These are phyloP conservation scores for Spea bombifrons DNA, from an alignment of 2,113 vertebrate genomes.

Conservation along the genomic window DNA sequence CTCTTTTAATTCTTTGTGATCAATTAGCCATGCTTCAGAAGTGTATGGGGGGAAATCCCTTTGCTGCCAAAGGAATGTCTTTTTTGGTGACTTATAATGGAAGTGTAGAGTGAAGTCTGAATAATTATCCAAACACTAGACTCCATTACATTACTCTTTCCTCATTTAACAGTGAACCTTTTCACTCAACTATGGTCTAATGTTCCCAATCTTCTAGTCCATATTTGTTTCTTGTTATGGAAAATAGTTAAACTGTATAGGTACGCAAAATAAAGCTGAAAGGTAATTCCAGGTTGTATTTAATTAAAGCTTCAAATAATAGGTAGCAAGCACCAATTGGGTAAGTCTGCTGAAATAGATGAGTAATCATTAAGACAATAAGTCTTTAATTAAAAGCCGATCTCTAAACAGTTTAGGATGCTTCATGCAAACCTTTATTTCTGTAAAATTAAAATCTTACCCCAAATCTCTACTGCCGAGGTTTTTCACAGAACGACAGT, in stretches of 20 bases:
- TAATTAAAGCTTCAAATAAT: conserved; percentile 12
- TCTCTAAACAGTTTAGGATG: no score
- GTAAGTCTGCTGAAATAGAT: not conserved
- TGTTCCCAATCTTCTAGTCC: not conserved
- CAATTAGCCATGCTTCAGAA: conserved; percentile 40
- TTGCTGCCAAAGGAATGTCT: conserved; percentile 29
- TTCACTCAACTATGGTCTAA: conserved; percentile 13
- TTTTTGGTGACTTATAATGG: conserved; percentile 26
- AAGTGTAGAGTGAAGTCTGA: conserved; percentile 21
- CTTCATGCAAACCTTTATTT: no score
- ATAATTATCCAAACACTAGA: conserved; percentile 28
- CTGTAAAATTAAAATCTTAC: no score
- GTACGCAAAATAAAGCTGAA: not conserved
- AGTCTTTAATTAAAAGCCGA: not conserved
- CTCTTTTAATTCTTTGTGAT: conserved; percentile 34
- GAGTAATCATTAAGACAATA: conserved; percentile 16
- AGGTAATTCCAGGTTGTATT: not conserved
- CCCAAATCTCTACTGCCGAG: no score
- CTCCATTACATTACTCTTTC: conserved; percentile 18
- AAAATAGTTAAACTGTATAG: not conserved
- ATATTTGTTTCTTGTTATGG: not conserved
- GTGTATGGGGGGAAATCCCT: conserved; percentile 14
- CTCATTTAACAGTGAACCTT: not conserved
- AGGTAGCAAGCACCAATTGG: not conserved
- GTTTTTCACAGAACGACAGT: no score